Conservation (phyloP, 64 coral and sea anemone genomes). For the Acropora tenuis region DNA sequence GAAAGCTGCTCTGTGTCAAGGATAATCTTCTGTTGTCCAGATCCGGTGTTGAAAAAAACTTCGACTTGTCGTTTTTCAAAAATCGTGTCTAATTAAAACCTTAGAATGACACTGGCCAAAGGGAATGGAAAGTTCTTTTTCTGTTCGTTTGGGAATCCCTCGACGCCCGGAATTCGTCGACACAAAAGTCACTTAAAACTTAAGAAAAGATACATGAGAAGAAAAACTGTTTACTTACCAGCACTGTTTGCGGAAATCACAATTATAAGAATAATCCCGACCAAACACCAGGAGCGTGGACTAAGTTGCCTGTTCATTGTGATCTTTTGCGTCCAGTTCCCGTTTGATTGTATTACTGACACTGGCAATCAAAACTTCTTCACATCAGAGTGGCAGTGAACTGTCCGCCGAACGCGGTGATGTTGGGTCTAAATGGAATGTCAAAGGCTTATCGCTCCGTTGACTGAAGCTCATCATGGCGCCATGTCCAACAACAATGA, state of each 20-base stretch:
- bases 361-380: conserved; percentile 2
- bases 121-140: neutral
- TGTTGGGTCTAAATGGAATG: conserved; percentile 6
- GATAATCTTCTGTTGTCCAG: conserved; percentile 40
- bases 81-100: neutral
- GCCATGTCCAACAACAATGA: neutral
- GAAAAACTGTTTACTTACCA: conserved; percentile 13
- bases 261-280: neutral
- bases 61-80: neutral
- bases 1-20: neutral
- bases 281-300: neutral
- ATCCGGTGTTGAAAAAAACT: neutral
- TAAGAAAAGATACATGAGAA: neutral
- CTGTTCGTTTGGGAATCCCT: neutral
- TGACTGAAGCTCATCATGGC: neutral
- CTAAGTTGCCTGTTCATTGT: neutral
- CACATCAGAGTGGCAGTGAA: neutral
- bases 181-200: neutral
- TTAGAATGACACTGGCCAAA: neutral
- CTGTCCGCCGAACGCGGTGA: conserved; percentile 18
- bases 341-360: neutral
- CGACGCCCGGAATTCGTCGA: neutral
- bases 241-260: neutral
- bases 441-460: conserved; percentile 50
- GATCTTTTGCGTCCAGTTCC: neutral